Base-by-base conservation (phyloP, 2,888 invertebrate species). In the Sinopyrophorus schimmeli region DNA sequence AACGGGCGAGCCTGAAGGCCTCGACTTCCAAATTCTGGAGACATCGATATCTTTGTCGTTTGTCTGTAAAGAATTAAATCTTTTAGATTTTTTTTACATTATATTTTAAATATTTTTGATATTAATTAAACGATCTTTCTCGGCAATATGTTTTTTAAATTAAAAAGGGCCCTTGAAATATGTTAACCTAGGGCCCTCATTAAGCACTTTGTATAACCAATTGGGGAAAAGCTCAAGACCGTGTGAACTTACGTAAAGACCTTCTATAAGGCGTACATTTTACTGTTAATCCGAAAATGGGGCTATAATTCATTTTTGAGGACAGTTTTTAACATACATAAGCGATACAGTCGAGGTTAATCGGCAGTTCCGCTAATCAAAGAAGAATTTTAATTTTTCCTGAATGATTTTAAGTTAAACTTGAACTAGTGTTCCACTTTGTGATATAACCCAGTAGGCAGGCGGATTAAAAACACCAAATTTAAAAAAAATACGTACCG, bases 1-100 rank as follows among this genome's bases (percentile, higher is more conserved):
- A 21, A 35, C 50, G 28, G 61, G 54, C 9, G 68, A 53, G 20
- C 66, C 59, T 3, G 62, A 57, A 54, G 65, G 66, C 37, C 62
- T 44, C 3, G 61, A 60, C 52, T 68, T 70, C 73, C 73, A 74
- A 31, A 71, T 53, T 52, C 71, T 71, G 5, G 68, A 62, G 26
- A 67, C 67, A 47, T 73, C 72, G 16, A 73, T 52, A 44, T 74
- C 71, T 55, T 72, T 73, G 31, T 73, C 73, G 53, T 66, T 67
- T 7, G 69, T 62, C 75, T 75, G 72, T 24, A 73, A 74, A 43
- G 41, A 57, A 56, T 53, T n/a, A n/a, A n/a, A n/a, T n/a, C n/a
- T n/a, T n/a, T n/a, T n/a, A n/a, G n/a, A n/a, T n/a, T n/a, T n/a
- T n/a, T n/a, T n/a, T n/a, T n/a, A n/a, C n/a, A n/a, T n/a, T n/a